Evolutionary conservation across 2,888 invertebrate species (phyloP), one percentile per base, ranked within the genome.

Genomic region (Cloeon dipterum): DNA sequence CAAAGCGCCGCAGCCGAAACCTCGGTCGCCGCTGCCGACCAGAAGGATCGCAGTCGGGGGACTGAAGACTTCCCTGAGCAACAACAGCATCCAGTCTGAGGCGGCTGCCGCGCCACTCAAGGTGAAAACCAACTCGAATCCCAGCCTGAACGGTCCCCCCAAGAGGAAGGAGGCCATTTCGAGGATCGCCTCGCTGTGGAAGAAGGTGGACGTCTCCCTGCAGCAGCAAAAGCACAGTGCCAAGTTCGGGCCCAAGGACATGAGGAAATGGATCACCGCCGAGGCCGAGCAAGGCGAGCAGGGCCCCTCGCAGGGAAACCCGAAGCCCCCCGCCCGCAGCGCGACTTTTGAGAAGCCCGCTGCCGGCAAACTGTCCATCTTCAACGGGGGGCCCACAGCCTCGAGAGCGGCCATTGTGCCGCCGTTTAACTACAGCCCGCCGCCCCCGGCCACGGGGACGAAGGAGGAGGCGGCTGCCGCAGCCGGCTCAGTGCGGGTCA

Each of bases 111-210:
- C 55, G 39, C 59, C 26, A 32, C 25, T 23, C 2, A 37, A 32
- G 13, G 33, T 26, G 2, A 38, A 38, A n/a, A 33, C 38, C 5
- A 25, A 25, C 8, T 33, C 33, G 19, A 38, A 25, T 13, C 33
- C 38, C 11, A 38, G 38, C 33, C 26, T 38, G 8, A 38, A 38
- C 17, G 17, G 8, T 17, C 33, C 29, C 19, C 35, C 32, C 20
- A 41, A 33, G 20, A 72, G 54, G 39, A 55, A 52, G 38, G 73
- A 74, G 43, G 68, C 74, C 2, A 72, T 75, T 10, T 81, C 81
- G 52, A 78, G 76, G 53, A 78, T 83, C 37, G 76, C 81, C 1
- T 74, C 67, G 47, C 54, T 83, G 13, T 82, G 81, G 81, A 79
- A 75, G 48, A 74, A 68, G 50, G 76, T 76, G 1, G 76, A 77